Evolutionary conservation across 2,113 vertebrate genomes (phyloP).

Genomic region (Lethenteron reissneri): DNA sequence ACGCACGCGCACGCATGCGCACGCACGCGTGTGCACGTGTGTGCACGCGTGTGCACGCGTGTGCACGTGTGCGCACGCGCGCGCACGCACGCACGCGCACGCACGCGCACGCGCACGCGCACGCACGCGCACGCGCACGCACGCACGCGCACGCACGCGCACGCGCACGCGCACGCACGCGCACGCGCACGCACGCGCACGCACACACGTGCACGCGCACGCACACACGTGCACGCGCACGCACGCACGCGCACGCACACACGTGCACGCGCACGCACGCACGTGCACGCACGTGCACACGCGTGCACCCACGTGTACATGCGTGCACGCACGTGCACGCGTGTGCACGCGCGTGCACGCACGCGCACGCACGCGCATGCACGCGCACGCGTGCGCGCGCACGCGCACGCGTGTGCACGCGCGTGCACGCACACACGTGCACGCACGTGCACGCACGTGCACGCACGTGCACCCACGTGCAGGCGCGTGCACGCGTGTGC

Average conservation of each 20-base stretch:
- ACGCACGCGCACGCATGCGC: background rate
- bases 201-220: too few relatives aligned
- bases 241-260: background rate
- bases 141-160: background rate
- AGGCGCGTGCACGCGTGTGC: background rate
- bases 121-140: background rate
- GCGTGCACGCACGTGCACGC: slow-evolving; percentile 1
- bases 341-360: background rate
- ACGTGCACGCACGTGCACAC: background rate
- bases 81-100: slow-evolving; percentile 1
- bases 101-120: background rate
- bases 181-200: background rate
- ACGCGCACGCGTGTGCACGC: background rate
- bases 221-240: too few relatives aligned
- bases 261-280: background rate
- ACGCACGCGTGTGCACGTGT: background rate
- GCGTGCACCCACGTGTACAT: background rate
- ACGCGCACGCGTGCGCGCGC: background rate
- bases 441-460: background rate
- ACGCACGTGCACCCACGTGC: slow-evolving; percentile 1
- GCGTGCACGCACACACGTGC: background rate
- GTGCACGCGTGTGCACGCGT: background rate
- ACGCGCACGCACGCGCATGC: slow-evolving; percentile 1
- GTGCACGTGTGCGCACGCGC: background rate
- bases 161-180: background rate